phyloP scores from a whole-genome alignment of 1,140 invertebrate genomes.

The Scaptomyza graminum region DNA sequence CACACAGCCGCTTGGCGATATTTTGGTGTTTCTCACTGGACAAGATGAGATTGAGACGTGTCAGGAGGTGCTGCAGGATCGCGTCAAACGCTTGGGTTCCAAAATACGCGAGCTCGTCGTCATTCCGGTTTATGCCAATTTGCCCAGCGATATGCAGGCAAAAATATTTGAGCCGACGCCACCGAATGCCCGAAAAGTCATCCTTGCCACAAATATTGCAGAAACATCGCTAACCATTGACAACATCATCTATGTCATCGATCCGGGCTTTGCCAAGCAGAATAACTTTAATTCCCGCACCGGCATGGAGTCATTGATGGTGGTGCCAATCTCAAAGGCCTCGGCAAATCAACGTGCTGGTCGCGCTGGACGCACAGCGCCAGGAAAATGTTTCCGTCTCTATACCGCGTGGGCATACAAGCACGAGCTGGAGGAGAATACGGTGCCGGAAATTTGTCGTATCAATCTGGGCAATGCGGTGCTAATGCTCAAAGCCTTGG shows the following conservation, averaged over 20 bases:
- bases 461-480: conserved; percentile 99
- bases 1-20: conserved; percentile 96
- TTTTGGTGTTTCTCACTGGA: conserved; percentile 98
- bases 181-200: conserved; percentile 96
- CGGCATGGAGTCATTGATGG: conserved; percentile 99
- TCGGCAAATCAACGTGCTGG: conserved; percentile 98
- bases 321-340: conserved; percentile 98
- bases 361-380: conserved; percentile 95
- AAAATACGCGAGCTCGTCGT: conserved; percentile 97
- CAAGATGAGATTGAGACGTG: conserved; percentile 98
- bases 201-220: conserved; percentile 99
- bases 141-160: conserved; percentile 99
- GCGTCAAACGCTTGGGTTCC: conserved; percentile 94
- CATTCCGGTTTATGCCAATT: conserved; percentile 98
- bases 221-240: conserved; percentile 99
- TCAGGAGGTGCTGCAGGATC: conserved; percentile 95
- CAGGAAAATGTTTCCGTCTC: conserved; percentile 98
- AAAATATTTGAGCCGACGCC: conserved; percentile 99
- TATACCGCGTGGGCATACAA: conserved; percentile 99
- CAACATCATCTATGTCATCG: conserved; percentile 99
- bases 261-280: conserved; percentile 99
- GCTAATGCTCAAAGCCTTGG: conserved; percentile 97
- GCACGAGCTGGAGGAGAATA: conserved; percentile 98
- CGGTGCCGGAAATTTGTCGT: conserved; percentile 98
- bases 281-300: conserved; percentile 99